Evolutionary conservation across 2,888 invertebrate species (phyloP).

Genomic region (Drosophila conformis): DNA sequence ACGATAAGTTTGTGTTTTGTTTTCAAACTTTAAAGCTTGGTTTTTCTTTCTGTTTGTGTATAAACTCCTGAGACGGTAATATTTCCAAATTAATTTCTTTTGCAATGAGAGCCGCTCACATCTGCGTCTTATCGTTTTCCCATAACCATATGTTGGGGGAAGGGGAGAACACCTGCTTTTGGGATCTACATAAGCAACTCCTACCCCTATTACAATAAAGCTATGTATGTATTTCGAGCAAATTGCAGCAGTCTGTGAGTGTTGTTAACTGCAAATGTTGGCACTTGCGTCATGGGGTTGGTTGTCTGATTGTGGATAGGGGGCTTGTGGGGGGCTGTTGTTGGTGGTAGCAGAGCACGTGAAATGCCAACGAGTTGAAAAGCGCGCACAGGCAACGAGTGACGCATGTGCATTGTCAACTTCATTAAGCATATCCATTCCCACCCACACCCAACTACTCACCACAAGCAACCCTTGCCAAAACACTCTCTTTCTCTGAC

Average conservation of each 20-base stretch:
- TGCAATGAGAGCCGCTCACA: slow-evolving; percentile 30
- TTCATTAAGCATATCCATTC: background rate
- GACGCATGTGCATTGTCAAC: slow-evolving; percentile 62
- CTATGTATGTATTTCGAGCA: slow-evolving; percentile 21
- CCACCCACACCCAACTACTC: background rate
- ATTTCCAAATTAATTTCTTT: slow-evolving; percentile 4
- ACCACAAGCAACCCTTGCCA: slow-evolving; percentile 40
- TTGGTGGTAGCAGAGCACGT: slow-evolving; percentile 6
- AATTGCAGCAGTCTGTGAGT: slow-evolving; percentile 47
- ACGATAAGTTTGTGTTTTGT: slow-evolving; percentile 22
- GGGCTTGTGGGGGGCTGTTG: background rate
- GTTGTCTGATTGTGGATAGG: slow-evolving; percentile 3
- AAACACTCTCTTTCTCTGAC: slow-evolving; percentile 13
- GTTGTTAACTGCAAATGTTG: slow-evolving; percentile 10
- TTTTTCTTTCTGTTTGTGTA: background rate
- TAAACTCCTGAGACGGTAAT: background rate
- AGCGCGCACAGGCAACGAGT: slow-evolving; percentile 34
- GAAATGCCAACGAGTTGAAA: slow-evolving; percentile 70
- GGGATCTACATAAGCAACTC: slow-evolving; percentile 25
- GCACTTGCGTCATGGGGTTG: slow-evolving; percentile 49
- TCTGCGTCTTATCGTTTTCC: slow-evolving; percentile 40
- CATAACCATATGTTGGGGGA: background rate
- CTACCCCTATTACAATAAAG: slow-evolving; percentile 25
- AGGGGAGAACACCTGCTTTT: background rate
- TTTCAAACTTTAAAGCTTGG: slow-evolving; percentile 8